Conservation (phyloP, 2,888 invertebrate species). For the Pristionchus japonicus region DNA sequence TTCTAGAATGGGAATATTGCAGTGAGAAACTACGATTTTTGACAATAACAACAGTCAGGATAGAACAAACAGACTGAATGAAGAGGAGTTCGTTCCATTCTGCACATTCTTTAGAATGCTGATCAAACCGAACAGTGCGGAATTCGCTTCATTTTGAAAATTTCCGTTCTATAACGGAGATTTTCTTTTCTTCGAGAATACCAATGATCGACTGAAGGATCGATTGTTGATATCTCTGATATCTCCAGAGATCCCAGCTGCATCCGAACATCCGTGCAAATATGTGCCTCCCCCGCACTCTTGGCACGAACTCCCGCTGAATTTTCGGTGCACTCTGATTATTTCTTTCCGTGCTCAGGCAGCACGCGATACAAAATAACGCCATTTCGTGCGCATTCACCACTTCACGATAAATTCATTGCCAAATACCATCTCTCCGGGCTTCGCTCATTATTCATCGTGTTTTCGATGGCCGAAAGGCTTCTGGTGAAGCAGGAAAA, state of each 20-base stretch:
- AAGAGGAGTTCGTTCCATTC: neutral
- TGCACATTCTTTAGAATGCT: neutral
- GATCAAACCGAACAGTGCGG: neutral
- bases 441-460: neutral
- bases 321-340: neutral
- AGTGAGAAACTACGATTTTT: no score
- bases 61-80: no score
- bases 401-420: neutral
- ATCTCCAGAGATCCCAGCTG: no score
- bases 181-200: no score
- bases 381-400: neutral
- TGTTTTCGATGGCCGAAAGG: neutral
- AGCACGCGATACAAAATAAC: neutral
- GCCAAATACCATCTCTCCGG: neutral
- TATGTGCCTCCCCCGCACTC: no score
- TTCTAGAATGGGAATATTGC: neutral
- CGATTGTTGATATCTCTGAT: no score
- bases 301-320: no score
- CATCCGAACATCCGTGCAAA: no score
- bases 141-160: neutral
- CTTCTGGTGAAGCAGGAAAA: no score
- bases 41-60: no score
- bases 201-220: no score
- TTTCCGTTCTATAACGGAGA: no score
- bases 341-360: neutral